Evolutionary conservation across 2,113 vertebrate species (phyloP).

Genomic region (Erpornis zantholeuca): DNA sequence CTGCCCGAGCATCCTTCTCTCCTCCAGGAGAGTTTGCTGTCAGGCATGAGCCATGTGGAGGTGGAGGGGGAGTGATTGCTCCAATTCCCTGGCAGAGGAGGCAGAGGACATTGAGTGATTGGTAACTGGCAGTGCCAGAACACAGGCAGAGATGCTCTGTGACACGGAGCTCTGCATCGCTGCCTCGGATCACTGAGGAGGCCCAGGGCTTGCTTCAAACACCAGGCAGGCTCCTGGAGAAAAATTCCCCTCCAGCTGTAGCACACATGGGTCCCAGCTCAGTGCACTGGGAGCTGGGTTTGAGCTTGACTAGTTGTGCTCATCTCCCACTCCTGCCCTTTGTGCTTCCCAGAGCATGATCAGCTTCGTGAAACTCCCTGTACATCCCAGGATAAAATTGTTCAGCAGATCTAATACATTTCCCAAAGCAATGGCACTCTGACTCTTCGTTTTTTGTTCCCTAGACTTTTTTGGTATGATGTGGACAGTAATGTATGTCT

Average conservation of each 20-base stretch:
- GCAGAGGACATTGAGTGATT: fast-evolving
- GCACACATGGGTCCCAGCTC: fast-evolving
- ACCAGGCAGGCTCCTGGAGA: neutral
- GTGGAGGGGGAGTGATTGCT: neutral
- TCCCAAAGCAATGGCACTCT: neutral
- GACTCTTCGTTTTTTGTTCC: neutral
- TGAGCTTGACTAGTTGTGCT: fast-evolving
- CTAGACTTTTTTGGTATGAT: neutral
- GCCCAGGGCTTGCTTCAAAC: neutral
- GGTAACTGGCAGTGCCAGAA: neutral
- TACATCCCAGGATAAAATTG: neutral
- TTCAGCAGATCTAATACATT: neutral
- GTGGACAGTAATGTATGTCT: neutral
- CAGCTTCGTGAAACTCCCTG: neutral
- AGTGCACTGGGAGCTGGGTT: neutral
- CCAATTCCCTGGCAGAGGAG: neutral
- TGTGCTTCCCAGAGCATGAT: fast-evolving
- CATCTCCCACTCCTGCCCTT: fast-evolving
- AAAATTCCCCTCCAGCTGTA: neutral
- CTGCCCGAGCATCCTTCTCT: neutral
- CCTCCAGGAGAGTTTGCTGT: neutral
- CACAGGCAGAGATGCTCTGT: neutral
- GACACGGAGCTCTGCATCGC: neutral
- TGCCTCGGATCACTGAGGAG: neutral
- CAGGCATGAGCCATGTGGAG: neutral